Base-by-base conservation (phyloP, 2,113 vertebrate species). In the Pluvianellus socialis region DNA sequence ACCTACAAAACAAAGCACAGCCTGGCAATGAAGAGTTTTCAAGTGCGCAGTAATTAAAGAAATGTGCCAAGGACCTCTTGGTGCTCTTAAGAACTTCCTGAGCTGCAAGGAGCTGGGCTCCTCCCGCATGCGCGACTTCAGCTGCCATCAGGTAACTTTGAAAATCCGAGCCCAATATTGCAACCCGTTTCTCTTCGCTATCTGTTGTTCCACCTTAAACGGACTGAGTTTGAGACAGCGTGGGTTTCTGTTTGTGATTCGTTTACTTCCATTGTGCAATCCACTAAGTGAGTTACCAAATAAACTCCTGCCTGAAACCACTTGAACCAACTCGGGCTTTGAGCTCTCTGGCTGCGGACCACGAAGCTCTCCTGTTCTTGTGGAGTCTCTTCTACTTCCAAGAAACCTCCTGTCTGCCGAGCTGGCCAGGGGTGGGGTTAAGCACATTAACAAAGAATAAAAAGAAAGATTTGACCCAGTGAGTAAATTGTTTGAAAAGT, bases 291-390 rank as follows among this genome's bases (percentile, higher is more conserved):
- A 66, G 44, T 28, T 94, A 72, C 91, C 70, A 81, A 67, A 93
- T n/a, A 63, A 94, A 95, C 67, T 85, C 75, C 88, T n/a, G 52
- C 42, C 56, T 35, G 42, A 90, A 73, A 73, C 55, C 66, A 5
- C 38, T 28, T 4, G n/a, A 49, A 18, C 28, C 28, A 12, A 2
- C 71, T 24, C 0, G 0, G 40, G 55, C 66, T 94, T 15, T 42
- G 15, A 42, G 33, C 32, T 77, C 73, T 12, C 61, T 15, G n/a
- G 18, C 53, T 85, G 52, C 2, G 0, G 28, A 16, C 23, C 27
- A 2, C 6, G 5, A 52, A 49, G 7, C 32, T 22, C 58, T 77
- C n/a, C 21, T 40, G 6, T 11, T 67, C 47, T 38, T 35, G 32
- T 12, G 10, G 65, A 63, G 40, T 75, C 47, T 40, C 32, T 67